These are phyloP conservation scores for Eriocheir sinensis DNA, from an alignment of 1,140 invertebrate species.

Conservation along the genomic window DNA sequence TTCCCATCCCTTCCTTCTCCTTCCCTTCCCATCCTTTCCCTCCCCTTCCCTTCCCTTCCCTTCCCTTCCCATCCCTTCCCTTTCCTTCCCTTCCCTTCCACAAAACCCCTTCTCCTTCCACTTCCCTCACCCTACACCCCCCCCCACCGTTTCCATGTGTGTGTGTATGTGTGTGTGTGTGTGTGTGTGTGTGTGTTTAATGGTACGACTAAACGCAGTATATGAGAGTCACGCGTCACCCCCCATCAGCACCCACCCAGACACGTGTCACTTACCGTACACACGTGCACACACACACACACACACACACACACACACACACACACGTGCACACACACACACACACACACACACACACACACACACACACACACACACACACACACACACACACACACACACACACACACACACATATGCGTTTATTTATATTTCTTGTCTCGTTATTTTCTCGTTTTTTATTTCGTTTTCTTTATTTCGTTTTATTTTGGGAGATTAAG, in stretches of 20 bases:
- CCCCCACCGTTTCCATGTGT: too few relatives aligned
- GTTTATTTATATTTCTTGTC: not conserved
- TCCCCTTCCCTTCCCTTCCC: too few relatives aligned
- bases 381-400: too few relatives aligned
- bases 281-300: not conserved
- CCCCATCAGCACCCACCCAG: not conserved
- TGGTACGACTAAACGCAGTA: not conserved
- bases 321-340: not conserved
- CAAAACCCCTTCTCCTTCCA: too few relatives aligned
- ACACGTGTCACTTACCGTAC: not conserved
- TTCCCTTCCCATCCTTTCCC: too few relatives aligned
- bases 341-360: slow-evolving; percentile 39
- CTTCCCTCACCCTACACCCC: too few relatives aligned
- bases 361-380: slow-evolving; percentile 29
- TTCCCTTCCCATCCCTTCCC: too few relatives aligned
- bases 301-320: not conserved
- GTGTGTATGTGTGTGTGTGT: not conserved
- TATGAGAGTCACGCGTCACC: not conserved
- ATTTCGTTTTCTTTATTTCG: not conserved
- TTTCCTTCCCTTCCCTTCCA: too few relatives aligned
- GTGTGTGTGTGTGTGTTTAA: not conserved
- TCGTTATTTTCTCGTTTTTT: not conserved
- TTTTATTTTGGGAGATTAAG: too few relatives aligned
- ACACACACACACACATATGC: too few relatives aligned
- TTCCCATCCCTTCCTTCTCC: too few relatives aligned